Evolutionary conservation across 2,888 invertebrate species (phyloP), one percentile per base, ranked within the genome.

Genomic region (Lepeophtheirus nordmannii): DNA sequence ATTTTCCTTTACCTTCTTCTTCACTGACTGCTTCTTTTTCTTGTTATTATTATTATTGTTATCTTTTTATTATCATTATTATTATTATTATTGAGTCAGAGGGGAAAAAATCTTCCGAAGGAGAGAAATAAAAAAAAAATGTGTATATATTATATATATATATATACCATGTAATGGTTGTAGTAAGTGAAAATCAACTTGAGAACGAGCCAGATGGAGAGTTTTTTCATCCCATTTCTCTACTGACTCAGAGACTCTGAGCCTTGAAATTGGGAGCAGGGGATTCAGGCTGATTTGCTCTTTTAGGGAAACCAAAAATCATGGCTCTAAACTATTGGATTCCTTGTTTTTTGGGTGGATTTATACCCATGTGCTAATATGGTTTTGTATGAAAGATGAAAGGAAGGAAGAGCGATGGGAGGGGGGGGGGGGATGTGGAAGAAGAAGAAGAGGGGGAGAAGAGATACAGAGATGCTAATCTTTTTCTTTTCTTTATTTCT

Each of bases 301-400:
- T 46, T 3, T 8, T 46, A 3, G 53, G 5, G 5, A 17, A 2
- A 17, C 53, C 8, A 5, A n/a, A 46, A 46, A 46, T 46, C n/a
- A 17, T 5, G 53, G 8, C 8, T 46, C 53, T 46, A 46, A 17
- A n/a, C 53, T 17, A 5, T 14, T 2, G 53, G 53, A 17, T n/a
- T 14, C n/a, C n/a, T 46, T 14, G 53, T 46, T 46, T 46, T n/a
- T 14, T n/a, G 53, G 53, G 53, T 46, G 53, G 14, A n/a, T 46
- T 46, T 46, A 17, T 30, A 17, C 17, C 53, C 53, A 46, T 46
- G 53, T 46, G 53, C 53, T 46, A 46, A 46, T 46, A 46, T 46
- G 53, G 53, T 46, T 46, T 30, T 30, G 30, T n/a, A n/a, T 30
- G 30, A 30, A 30, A 30, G 30, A 30, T 30, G 30, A 30, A 30